A percentile compares a stretch with the other conserved stretches of the same genome.
These are phyloP conservation scores for Diaprepes abbreviatus DNA, from an alignment of 2,888 invertebrate species.

Conservation along the genomic window DNA sequence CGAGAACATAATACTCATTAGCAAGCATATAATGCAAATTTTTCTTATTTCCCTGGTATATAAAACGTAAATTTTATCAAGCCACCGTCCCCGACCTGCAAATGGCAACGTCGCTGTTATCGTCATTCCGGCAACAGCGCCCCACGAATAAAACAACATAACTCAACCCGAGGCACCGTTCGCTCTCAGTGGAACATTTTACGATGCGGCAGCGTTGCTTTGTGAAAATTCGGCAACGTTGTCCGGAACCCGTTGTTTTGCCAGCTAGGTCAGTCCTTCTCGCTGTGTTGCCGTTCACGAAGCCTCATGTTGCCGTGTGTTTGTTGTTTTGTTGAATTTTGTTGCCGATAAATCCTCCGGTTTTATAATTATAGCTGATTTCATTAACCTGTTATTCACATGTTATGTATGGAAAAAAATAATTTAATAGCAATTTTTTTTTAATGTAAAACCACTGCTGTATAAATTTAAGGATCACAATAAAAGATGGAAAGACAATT, in stretches of 20 bases:
- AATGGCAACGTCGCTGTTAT: constrained; percentile 19
- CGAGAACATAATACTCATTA: too few relatives aligned
- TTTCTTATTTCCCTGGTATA: too few relatives aligned
- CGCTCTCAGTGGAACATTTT: constrained; percentile 21
- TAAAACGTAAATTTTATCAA: constrained; percentile 9
- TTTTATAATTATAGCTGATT: not conserved
- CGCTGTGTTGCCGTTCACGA: constrained; percentile 25
- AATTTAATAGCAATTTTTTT: not conserved
- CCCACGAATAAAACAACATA: constrained; percentile 5
- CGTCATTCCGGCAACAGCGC: not conserved
- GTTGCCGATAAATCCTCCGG: not conserved
- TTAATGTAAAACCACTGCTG: not conserved
- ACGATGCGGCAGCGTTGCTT: constrained; percentile 8
- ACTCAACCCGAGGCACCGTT: constrained; percentile 11
- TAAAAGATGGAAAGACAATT: not conserved
- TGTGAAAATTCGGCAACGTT: constrained; percentile 8
- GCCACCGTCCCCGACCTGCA: not conserved
- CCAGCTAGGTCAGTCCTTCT: constrained; percentile 47
- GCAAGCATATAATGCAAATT: too few relatives aligned
- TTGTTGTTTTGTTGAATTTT: not conserved
- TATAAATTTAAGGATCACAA: not conserved
- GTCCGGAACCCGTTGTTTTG: constrained; percentile 36
- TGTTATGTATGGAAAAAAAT: too few relatives aligned
- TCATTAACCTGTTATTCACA: not conserved
- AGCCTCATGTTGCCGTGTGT: not conserved